Base-by-base conservation (phyloP, 2,888 invertebrate species). In the Anaspis maculata region DNA sequence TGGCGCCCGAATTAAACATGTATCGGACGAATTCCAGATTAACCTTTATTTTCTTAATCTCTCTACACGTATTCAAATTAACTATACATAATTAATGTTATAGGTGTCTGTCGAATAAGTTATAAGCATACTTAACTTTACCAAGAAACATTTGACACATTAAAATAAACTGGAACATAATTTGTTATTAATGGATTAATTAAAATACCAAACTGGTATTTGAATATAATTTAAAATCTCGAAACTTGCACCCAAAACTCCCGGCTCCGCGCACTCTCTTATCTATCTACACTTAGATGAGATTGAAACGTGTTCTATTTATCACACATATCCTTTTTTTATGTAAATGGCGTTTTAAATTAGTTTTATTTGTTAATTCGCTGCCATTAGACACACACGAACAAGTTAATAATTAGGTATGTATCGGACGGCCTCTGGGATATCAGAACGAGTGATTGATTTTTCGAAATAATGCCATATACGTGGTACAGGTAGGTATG, bases 161-260 rank as follows among this genome's bases (percentile, higher is more conserved):
- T 43, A 42, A 41, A 32, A 39, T 31, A 45, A 42, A 48, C 44
- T 39, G 37, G 42, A 33, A 42, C 44, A 48, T 45, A 48, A 45
- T 41, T 47, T 44, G 42, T 44, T 40, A 37, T 35, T 48, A 48
- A 48, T 48, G 45, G 44, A 34, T 39, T 44, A 40, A 45, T 48
- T 45, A 48, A 48, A 45, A 45, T 45, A 44, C 48, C 45, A 39
- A 45, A 40, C 44, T 37, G 36, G 45, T 39, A 44, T 42, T 48
- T 48, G 42, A 48, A 48, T 42, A 45, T n/a, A n/a, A n/a, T n/a
- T 48, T 48, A 41, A 40, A 45, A 45, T 45, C 44, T 30, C 14
- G 28, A 24, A 23, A 37, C 25, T 37, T 37, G 23, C 32, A 37
- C 32, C 32, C 29, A 37, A 32, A 37, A 34, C 22, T 34, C 11